These are phyloP conservation scores for Palythoa caribaeorum DNA, from an alignment of 92 coral and sea anemone genomes.

Conservation along the genomic window DNA sequence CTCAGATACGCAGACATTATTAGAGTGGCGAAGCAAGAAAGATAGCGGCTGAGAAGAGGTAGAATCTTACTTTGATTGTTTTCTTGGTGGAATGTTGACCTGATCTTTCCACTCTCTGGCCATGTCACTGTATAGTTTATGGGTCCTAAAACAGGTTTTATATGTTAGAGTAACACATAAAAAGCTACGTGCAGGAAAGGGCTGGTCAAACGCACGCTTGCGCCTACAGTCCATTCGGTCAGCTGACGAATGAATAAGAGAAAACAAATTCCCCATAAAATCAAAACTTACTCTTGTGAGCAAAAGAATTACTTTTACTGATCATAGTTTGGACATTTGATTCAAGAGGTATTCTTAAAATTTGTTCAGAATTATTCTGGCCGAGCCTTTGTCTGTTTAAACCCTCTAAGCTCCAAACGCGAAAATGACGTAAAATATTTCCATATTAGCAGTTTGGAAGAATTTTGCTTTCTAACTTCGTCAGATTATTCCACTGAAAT, in stretches of 20 bases:
- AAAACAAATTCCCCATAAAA: neutral
- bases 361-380: no score
- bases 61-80: conserved; percentile 17
- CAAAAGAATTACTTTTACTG: neutral
- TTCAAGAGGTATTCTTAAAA: no score
- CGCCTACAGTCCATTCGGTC: neutral
- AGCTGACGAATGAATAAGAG: neutral
- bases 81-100: conserved; percentile 16
- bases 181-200: neutral
- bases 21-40: no score
- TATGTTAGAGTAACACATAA: neutral
- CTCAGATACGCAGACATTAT: no score
- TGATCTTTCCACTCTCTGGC: conserved; percentile 45
- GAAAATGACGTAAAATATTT: no score
- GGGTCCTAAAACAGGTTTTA: conserved; percentile 22
- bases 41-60: neutral
- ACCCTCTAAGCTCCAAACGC: no score
- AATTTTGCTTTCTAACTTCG: no score
- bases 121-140: conserved; percentile 46
- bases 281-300: neutral
- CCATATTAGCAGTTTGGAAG: no score
- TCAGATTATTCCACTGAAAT: no score
- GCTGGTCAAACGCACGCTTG: neutral
- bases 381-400: no score
- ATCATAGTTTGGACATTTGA: no score